Evolutionary conservation across 2,888 invertebrate genomes (phyloP), one percentile per base, ranked within the genome.

Genomic region (Liposcelis brunnea): DNA sequence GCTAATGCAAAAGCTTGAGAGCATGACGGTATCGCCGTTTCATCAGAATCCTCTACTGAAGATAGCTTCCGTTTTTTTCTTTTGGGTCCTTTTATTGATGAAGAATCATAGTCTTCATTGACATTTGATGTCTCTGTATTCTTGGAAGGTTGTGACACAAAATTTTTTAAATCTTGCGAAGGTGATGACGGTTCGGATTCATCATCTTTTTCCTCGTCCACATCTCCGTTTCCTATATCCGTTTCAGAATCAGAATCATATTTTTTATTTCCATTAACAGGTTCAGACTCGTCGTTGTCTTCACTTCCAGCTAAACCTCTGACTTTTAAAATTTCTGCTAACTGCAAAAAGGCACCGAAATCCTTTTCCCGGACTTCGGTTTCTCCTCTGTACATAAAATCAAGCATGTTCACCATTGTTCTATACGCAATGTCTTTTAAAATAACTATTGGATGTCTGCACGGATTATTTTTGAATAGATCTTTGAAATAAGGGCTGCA

Each of bases 401-500:
- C 55, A 32, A 58, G 50, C 21, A 58, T 52, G n/a, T 54, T 54
- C 26, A 51, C 51, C 31, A 58, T 52, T 35, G 56, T 56, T 42
- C 52, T 52, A 43, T 55, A 54, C 2, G 54, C 49, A 14, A 58
- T 56, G 53, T 57, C 58, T 47, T 58, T 57, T 36, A 58, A 47
- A 40, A 58, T 57, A 1, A 58, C 56, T 46, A 58, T 58, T 4
- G 58, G 58, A 51, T 58, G 58, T 47, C 55, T 56, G 47, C 56
- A 57, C 14, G 58, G 58, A 48, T 57, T 57, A 26, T 55, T 53
- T 71, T 78, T 78, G 60, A 81, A 81, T 54, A 81, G 67, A 60
- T 77, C 74, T 61, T 79, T 78, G 63, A 82, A 82, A 60, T 80
- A 81, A 21, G 80, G 79, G 59, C 81, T 81, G 66, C 81, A 81